Percentiles rank a stretch among this genome's conserved stretches.
phyloP scores from a whole-genome alignment of 2,113 vertebrate species.

The Oryzias melastigma region DNA sequence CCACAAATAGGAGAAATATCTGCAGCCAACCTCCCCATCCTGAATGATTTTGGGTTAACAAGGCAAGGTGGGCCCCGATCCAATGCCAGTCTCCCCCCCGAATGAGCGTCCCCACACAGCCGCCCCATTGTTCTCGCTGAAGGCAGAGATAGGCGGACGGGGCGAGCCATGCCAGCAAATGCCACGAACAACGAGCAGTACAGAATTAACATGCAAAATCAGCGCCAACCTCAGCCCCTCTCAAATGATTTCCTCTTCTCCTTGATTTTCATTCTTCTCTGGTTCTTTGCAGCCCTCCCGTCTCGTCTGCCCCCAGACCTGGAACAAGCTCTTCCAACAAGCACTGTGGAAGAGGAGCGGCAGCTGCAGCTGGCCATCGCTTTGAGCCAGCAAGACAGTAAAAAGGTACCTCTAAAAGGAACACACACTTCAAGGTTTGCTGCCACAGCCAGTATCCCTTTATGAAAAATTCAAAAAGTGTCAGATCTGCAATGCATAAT shows the following conservation, averaged over 20 bases:
- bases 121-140: slow-evolving; percentile 71
- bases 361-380: slow-evolving; percentile 95
- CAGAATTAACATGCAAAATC: slow-evolving; percentile 70
- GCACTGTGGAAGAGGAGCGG: slow-evolving; percentile 91
- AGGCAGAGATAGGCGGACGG: slow-evolving; percentile 59
- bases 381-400: slow-evolving; percentile 94
- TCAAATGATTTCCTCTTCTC: slow-evolving; percentile 14
- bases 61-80: slow-evolving; percentile 55
- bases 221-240: slow-evolving; percentile 42
- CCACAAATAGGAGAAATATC: slow-evolving; percentile 20
- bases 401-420: slow-evolving; percentile 82
- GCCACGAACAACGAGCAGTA: slow-evolving; percentile 57
- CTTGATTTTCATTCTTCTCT: slow-evolving; percentile 14
- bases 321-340: slow-evolving; percentile 90
- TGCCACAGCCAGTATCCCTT: too few relatives aligned
- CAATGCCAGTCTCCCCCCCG: slow-evolving; percentile 53
- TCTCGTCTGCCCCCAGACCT: slow-evolving; percentile 84
- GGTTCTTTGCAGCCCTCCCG: slow-evolving; percentile 78
- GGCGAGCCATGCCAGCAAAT: slow-evolving; percentile 66
- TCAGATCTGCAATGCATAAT: too few relatives aligned
- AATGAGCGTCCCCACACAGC: slow-evolving; percentile 64
- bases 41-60: slow-evolving; percentile 50
- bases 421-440: slow-evolving; percentile 10
- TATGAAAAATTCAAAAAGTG: too few relatives aligned
- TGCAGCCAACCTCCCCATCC: slow-evolving; percentile 31